Base-by-base conservation (phyloP, 2,888 invertebrate species). In the Bedellia somnulentella region DNA sequence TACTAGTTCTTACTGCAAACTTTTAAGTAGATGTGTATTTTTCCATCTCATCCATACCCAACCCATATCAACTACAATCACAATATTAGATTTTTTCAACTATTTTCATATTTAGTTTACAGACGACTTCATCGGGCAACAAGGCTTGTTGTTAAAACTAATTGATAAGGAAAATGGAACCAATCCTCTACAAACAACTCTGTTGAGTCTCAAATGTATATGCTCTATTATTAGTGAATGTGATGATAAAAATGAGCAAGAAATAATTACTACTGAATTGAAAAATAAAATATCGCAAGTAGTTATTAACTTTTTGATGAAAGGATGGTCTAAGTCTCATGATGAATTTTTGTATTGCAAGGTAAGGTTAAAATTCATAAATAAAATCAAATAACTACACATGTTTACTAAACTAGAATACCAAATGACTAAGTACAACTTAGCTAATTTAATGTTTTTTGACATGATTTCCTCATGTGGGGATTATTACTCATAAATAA, bases 311-410 rank as follows among this genome's bases (percentile, higher is more conserved):
- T 60, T 67, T 42, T 41, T 80, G 24, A 47, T 63, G 47, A 61
- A 48, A 34, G 60, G 63, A 5, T 49, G 47, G 35, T 37, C 41
- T 13, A 59, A 55, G 33, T 43, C 45, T 27, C 55, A 61, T 38
- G 71, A 78, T 55, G 70, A 77, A 37, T 57, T 73, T 42, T 45
- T 71, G 24, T 67, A 71, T 46, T 71, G 63, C 45, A 79, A 80
- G 60, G 80, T 79, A 49, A 46, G 52, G 4, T 26, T n/a, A n/a
- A n/a, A n/a, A n/a, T n/a, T n/a, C n/a, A n/a, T n/a, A n/a, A n/a
- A n/a, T n/a, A n/a, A n/a, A n/a, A n/a, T n/a, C n/a, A n/a, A n/a
- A n/a, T n/a, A n/a, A n/a, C n/a, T n/a, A n/a, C n/a, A n/a, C n/a
- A n/a, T n/a, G n/a, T n/a, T n/a, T n/a, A n/a, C n/a, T n/a, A n/a